Evolutionary conservation across 2,888 invertebrate genomes (phyloP).

Genomic region (Standfussiana lucernea): DNA sequence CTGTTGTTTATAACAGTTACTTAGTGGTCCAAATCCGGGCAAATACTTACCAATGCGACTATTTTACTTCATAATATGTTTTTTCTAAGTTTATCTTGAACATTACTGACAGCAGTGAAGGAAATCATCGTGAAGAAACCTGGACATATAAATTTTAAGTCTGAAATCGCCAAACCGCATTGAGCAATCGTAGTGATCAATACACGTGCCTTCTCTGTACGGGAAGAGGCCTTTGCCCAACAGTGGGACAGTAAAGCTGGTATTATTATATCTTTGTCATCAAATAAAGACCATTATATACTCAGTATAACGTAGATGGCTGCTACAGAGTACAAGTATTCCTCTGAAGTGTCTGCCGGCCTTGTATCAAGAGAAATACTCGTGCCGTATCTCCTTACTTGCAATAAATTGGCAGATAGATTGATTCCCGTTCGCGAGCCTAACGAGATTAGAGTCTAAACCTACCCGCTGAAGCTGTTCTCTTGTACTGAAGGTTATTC

Average conservation of each 20-base stretch:
- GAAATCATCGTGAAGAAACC: too few species aligned
- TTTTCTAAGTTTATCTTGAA: too few species aligned
- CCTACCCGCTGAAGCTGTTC: neutral
- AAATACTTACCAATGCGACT: too few species aligned
- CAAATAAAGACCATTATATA: neutral
- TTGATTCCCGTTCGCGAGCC: slow-evolving; percentile 25
- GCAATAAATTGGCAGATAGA: slow-evolving; percentile 39
- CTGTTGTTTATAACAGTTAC: too few species aligned
- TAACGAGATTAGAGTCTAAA: slow-evolving; percentile 39
- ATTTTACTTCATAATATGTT: too few species aligned
- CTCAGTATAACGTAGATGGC: neutral
- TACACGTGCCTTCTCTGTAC: neutral
- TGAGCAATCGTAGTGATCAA: neutral
- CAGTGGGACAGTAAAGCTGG: neutral
- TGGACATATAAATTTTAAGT: too few species aligned
- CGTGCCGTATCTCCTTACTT: neutral
- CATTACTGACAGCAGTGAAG: too few species aligned
- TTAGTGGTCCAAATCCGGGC: too few species aligned
- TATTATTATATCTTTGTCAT: too few species aligned
- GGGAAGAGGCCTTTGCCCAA: neutral
- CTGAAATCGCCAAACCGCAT: neutral
- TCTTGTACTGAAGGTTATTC: neutral
- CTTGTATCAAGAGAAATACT: neutral
- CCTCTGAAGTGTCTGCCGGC: neutral
- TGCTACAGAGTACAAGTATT: neutral